A percentile compares a stretch with the other conserved stretches of the same genome.
Evolutionary conservation across 2,888 invertebrate species (phyloP).

Genomic region (Xestia c-nigrum): DNA sequence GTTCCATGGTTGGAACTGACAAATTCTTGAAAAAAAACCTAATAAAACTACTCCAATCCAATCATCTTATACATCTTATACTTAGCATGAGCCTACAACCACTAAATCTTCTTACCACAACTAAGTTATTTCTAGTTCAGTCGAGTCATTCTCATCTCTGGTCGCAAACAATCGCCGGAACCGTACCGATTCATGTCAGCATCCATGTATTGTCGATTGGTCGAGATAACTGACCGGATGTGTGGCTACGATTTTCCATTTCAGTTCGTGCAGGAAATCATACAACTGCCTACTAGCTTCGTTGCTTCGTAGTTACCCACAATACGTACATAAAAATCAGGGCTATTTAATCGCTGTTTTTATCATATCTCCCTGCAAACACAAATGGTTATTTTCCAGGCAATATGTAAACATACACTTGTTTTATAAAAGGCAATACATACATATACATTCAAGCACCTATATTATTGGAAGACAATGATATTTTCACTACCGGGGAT

Average conservation of each 20-base stretch:
- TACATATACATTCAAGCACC: neutral
- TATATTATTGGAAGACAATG: neutral
- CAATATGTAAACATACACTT: neutral
- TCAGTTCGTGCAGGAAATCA: constrained; percentile 66
- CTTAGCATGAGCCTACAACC: neutral
- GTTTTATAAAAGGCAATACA: neutral
- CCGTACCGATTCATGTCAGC: constrained; percentile 3
- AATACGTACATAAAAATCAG: constrained; percentile 20
- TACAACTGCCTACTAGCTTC: constrained; percentile 41
- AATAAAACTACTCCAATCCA: neutral
- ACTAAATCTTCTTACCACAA: neutral
- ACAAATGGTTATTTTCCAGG: constrained; percentile 1
- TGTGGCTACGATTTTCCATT: constrained; percentile 53
- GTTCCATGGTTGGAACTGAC: neutral
- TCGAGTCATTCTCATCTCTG: neutral
- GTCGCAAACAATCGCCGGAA: constrained; percentile 5
- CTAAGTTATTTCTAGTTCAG: neutral
- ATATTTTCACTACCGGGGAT: neutral
- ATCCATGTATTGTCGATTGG: constrained; percentile 24
- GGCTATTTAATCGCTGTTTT: constrained; percentile 15
- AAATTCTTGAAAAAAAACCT: neutral
- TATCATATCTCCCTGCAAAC: neutral
- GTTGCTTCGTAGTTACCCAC: constrained; percentile 38
- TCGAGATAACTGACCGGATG: constrained; percentile 50
- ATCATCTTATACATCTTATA: neutral